Evolutionary conservation across 2,113 vertebrate genomes (phyloP).

Genomic region (Microcebus lehilahytsara): DNA sequence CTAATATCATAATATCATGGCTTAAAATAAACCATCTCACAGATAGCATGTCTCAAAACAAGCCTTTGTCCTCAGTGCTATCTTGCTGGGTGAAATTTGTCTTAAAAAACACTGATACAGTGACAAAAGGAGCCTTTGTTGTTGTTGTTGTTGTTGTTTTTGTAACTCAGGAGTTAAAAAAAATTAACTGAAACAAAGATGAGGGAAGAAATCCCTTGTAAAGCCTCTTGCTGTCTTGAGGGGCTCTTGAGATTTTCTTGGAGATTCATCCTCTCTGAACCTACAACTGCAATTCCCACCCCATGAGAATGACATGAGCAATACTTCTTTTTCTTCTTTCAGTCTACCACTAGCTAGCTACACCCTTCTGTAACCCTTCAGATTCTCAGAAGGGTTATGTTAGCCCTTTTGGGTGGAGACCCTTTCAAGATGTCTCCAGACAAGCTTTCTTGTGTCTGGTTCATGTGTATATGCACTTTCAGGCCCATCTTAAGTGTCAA

Average conservation of each 20-base stretch:
- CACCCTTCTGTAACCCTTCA: background rate
- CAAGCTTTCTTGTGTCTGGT: background rate
- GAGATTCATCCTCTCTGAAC: background rate
- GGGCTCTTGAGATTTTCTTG: background rate
- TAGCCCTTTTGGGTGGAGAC: background rate
- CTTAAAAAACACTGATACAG: background rate
- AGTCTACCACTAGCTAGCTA: background rate
- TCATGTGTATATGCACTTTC: background rate
- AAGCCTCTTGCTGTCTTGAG: background rate
- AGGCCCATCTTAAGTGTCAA: background rate
- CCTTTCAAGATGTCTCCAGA: background rate
- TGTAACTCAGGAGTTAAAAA: background rate
- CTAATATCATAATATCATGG: constrained; percentile 1
- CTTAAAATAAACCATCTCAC: constrained; percentile 24
- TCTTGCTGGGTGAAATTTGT: constrained; percentile 12
- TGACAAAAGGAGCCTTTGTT: background rate
- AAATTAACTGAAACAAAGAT: background rate
- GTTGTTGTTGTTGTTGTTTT: too few species aligned
- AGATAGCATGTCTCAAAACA: background rate
- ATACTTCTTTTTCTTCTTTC: background rate
- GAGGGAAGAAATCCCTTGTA: background rate
- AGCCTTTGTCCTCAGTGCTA: background rate
- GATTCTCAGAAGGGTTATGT: background rate
- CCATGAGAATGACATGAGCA: background rate
- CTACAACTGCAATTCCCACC: background rate